Evolutionary conservation across 2,797 vertebrate species (phyloP).

Genomic region (Molossus molossus): DNA sequence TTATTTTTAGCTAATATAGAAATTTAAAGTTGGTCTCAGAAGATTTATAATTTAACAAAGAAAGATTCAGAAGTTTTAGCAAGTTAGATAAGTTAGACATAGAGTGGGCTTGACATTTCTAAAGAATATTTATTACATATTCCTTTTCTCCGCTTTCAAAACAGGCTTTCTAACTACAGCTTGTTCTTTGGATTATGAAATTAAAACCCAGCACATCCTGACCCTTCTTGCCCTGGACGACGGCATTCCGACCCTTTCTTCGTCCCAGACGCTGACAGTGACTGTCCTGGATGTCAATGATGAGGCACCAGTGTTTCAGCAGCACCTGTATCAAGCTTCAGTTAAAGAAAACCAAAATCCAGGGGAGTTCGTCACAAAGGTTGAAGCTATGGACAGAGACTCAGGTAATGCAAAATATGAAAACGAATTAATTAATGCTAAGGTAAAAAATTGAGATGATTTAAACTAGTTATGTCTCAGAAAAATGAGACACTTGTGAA

Average conservation of each 20-base stretch:
- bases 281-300: conserved; percentile 95
- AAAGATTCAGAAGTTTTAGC: not conserved
- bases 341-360: conserved; percentile 94
- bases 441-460: not conserved
- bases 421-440: not conserved
- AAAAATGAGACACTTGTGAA: not conserved
- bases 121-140: not conserved
- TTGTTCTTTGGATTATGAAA: conserved; percentile 93
- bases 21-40: not conserved
- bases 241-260: conserved; percentile 92
- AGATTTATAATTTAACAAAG: not conserved
- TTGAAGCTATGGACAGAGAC: conserved; percentile 94
- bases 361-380: conserved; percentile 91
- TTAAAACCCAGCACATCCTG: conserved; percentile 89
- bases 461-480: not conserved
- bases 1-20: conserved; percentile 8
- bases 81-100: not conserved
- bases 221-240: conserved; percentile 92
- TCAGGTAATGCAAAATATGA: conserved; percentile 91
- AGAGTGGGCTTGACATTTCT: not conserved
- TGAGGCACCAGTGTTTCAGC: conserved; percentile 91
- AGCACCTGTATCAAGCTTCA: conserved; percentile 90
- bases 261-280: conserved; percentile 93
- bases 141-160: conserved; percentile 38
- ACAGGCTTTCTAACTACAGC: conserved; percentile 93